These are phyloP conservation scores for Sarotherodon lohbergeri DNA, from an alignment of 2,113 vertebrate genomes.

Conservation along the genomic window DNA sequence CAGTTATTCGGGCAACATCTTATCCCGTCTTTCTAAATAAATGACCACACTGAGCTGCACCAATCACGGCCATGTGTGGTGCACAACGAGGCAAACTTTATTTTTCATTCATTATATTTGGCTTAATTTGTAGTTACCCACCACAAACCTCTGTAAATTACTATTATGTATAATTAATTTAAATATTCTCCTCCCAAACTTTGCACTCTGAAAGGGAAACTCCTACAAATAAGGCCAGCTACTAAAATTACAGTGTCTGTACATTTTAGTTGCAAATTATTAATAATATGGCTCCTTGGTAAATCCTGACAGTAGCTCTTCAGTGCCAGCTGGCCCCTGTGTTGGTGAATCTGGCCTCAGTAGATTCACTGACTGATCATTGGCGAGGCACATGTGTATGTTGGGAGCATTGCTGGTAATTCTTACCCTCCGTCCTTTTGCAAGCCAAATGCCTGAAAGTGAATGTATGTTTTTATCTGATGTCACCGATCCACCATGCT, in stretches of 20 bases:
- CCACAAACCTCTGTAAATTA: neutral
- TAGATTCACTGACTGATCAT: neutral
- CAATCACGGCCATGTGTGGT: neutral
- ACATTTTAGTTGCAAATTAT: neutral
- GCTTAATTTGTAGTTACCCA: neutral
- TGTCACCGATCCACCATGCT: neutral
- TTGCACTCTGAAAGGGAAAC: neutral
- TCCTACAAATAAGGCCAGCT: neutral
- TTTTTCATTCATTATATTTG: neutral
- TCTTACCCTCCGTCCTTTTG: neutral
- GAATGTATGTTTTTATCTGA: neutral
- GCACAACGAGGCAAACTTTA: neutral
- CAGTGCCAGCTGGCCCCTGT: neutral
- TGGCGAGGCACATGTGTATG: neutral
- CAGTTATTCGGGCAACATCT: neutral
- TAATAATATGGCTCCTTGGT: neutral
- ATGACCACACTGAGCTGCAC: neutral
- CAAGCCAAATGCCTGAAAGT: neutral
- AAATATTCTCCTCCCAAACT: neutral
- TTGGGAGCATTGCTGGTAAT: neutral
- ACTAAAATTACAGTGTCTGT: neutral
- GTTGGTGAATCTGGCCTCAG: neutral
- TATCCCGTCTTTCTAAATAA: neutral
- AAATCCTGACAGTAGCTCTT: neutral
- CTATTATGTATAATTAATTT: neutral